Evolutionary conservation across 2,113 vertebrate species (phyloP), one percentile per base, ranked within the genome.

Genomic region (Syngnathoides biaculeatus): DNA sequence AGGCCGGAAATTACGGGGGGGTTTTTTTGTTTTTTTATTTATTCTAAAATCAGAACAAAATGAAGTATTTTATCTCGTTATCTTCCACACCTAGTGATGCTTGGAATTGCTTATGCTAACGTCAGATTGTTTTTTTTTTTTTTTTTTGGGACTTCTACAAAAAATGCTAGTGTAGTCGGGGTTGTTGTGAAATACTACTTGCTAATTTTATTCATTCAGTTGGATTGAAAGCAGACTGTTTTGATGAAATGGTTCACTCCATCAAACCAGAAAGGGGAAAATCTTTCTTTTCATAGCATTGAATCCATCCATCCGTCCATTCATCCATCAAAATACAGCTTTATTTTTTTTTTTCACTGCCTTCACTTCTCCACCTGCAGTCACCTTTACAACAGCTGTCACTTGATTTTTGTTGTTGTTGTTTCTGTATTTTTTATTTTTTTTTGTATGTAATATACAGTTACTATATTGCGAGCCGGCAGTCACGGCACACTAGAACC

Each of bases 381-480:
- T 50, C 69, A 52, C 43, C 65, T 75, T 48, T 39, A 60, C 69
- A 68, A 68, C 77, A 73, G 50, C 42, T 53, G 5, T 45, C 43
- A 45, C 43, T 24, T 53, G n/a, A 12, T 24, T 13, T 14, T 55
- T 26, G 13, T 12, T 11, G 10, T 10, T 53, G 12, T 53, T 12
- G 5, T 11, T 24, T 22, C 24, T 53, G 9, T 22, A 12, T 17
- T 30, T 56, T 26, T 4, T n/a, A 12, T 22, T 53, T 12, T 1
- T 3, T 27, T 55, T 26, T 26, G 53, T 26, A 14, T 55, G 52
- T 75, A 30, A 75, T 75, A 50, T 67, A 10, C 57, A 57, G 13
- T 68, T 73, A 80, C 60, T 47, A 26, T 50, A 67, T 72, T 74
- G 82, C 84, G 81, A 65, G 69, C 62, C 8, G 15, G n/a, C 60